Evolutionary conservation across 2,113 vertebrate species (phyloP).

Genomic region (Cyanoderma ruficeps): DNA sequence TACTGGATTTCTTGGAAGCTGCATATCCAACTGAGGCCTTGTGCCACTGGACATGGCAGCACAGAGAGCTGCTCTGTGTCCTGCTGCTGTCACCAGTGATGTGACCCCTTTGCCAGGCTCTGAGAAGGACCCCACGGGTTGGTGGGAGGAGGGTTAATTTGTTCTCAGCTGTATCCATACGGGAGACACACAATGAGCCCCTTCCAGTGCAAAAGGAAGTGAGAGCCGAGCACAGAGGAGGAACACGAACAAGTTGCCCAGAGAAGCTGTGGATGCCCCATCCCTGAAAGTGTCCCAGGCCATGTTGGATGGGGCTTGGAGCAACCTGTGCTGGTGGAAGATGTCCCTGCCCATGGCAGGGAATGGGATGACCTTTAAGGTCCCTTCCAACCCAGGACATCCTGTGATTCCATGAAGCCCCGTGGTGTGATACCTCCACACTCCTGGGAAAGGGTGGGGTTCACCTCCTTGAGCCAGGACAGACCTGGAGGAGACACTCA

Average conservation of each 20-base stretch:
- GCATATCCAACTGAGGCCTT: not conserved
- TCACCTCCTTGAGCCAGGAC: accelerated
- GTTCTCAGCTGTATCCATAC: not conserved
- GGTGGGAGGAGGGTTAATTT: not conserved
- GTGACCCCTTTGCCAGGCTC: accelerated
- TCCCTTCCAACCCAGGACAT: not conserved
- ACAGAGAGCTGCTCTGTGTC: not conserved
- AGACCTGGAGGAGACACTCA: too few relatives aligned
- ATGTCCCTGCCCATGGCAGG: not conserved
- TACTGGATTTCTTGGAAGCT: not conserved
- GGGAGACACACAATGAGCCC: not conserved
- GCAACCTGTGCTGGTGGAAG: accelerated
- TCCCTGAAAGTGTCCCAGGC: not conserved
- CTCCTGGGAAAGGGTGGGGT: too few relatives aligned
- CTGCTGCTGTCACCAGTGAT: not conserved
- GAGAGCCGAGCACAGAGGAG: not conserved
- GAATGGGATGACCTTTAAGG: accelerated
- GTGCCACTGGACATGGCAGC: not conserved
- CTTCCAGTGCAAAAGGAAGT: not conserved
- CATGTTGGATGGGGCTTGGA: not conserved
- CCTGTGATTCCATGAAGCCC: too few relatives aligned
- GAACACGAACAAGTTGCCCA: not conserved
- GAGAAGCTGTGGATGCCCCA: not conserved
- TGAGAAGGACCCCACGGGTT: too few relatives aligned
- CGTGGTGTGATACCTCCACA: too few relatives aligned